Evolutionary conservation across 2,113 vertebrate genomes (phyloP).

Genomic region (Perca schrenkii): DNA sequence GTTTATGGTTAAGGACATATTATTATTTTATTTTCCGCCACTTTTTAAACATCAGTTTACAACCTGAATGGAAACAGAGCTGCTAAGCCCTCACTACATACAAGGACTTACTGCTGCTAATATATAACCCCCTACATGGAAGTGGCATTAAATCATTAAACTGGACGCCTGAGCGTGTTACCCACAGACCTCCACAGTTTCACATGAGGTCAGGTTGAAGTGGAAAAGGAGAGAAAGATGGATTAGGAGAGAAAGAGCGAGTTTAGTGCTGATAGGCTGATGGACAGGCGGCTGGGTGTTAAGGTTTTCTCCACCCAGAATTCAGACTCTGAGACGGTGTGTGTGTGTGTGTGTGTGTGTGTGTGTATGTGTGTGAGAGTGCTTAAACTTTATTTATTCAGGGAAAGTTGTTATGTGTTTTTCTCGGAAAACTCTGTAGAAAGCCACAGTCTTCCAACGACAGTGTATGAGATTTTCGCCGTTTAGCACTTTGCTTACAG

Average conservation of each 20-base stretch:
- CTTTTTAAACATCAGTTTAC: constrained; percentile 5
- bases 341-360: no score
- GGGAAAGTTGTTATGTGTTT: background rate
- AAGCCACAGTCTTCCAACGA: background rate
- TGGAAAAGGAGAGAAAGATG: constrained; percentile 58
- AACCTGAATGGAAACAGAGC: constrained; percentile 30
- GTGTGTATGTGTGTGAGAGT: background rate
- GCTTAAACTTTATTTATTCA: constrained; percentile 39
- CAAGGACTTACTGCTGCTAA: constrained; percentile 31
- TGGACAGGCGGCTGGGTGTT: constrained; percentile 29
- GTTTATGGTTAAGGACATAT: background rate
- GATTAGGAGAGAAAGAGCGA: constrained; percentile 31
- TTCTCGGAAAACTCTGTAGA: constrained; percentile 8
- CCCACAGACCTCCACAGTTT: constrained; percentile 50
- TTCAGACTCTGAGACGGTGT: constrained; percentile 12
- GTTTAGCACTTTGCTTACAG: background rate
- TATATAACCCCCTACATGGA: constrained; percentile 51
- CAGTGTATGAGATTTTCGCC: background rate
- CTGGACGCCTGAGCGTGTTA: constrained; percentile 40
- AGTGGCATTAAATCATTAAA: constrained; percentile 55
- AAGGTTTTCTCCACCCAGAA: constrained; percentile 3
- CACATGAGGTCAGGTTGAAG: constrained; percentile 42
- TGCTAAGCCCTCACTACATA: background rate
- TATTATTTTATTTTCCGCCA: background rate
- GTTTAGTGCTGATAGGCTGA: constrained; percentile 25